Conservation (phyloP, 1,140 invertebrate species). For the Globodera rostochiensis region DNA sequence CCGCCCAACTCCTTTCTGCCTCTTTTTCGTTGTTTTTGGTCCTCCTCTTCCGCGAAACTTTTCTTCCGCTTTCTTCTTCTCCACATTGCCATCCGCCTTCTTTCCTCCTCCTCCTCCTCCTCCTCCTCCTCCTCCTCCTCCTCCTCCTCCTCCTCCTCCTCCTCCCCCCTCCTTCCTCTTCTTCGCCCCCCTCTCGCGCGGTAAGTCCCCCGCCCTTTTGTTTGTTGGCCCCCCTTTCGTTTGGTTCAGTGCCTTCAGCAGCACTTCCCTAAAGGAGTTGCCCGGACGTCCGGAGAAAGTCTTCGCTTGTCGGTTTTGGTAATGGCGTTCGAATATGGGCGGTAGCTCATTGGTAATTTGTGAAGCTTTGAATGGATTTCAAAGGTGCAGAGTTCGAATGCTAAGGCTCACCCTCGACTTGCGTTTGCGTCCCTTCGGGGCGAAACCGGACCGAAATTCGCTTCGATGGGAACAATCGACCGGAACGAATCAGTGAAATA, state of each 20-base stretch:
- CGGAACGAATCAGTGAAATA: conserved; percentile 8
- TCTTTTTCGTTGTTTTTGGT: neutral
- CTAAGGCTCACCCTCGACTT: neutral
- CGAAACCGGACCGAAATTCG: conserved; percentile 5
- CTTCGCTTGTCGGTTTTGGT: neutral
- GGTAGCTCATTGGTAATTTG: neutral
- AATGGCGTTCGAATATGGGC: neutral
- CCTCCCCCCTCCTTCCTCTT: too few species aligned
- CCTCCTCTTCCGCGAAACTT: neutral
- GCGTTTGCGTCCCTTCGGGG: neutral
- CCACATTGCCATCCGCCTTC: too few species aligned
- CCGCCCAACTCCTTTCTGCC: neutral
- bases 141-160: neutral
- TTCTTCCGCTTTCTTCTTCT: neutral
- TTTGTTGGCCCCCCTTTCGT: neutral
- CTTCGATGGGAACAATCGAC: neutral
- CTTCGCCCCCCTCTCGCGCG: neutral
- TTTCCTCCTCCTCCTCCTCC: too few species aligned
- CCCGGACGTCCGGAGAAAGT: neutral
- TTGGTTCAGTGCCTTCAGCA: neutral
- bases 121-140: too few species aligned
- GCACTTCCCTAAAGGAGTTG: neutral
- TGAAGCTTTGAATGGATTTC: neutral
- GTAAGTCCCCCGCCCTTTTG: neutral
- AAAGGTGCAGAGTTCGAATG: neutral